A percentile compares a stretch with the other conserved stretches of the same genome.
Evolutionary conservation across 2,888 invertebrate genomes (phyloP).

Genomic region (Lepidocyrtoides sp.): DNA sequence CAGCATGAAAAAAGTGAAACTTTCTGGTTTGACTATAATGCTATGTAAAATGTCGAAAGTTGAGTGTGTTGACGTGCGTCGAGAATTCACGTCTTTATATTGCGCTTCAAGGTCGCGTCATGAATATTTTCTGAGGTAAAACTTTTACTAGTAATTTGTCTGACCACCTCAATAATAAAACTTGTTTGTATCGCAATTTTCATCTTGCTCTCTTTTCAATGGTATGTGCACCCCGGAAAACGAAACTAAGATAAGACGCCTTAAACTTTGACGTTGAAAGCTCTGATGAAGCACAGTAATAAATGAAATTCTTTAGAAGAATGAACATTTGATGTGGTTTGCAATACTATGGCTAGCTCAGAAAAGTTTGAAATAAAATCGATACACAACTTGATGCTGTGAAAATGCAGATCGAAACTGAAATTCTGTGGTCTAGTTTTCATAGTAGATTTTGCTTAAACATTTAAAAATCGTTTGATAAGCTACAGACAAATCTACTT

Average conservation of each 20-base stretch:
- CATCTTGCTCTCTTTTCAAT: background rate
- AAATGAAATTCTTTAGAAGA: too few relatives aligned
- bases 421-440: too few relatives aligned
- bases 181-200: constrained; percentile 4
- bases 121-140: constrained; percentile 9
- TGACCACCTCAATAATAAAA: constrained; percentile 3
- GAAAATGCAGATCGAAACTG: too few relatives aligned
- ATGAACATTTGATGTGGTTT: too few relatives aligned
- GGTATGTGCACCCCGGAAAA: constrained; percentile 9
- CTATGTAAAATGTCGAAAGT: constrained; percentile 9
- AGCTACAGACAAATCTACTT: too few relatives aligned
- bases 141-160: constrained; percentile 17
- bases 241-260: background rate
- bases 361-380: too few relatives aligned
- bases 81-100: background rate
- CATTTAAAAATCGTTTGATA: too few relatives aligned
- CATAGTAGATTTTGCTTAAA: too few relatives aligned
- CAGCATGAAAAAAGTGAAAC: background rate
- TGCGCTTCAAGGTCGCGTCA: constrained; percentile 46
- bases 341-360: too few relatives aligned
- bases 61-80: constrained; percentile 7
- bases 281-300: too few relatives aligned
- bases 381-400: too few relatives aligned
- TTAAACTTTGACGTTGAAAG: too few relatives aligned
- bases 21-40: background rate